These are phyloP conservation scores for Drosophila austrosaltans DNA, from an alignment of 2,888 invertebrate genomes.

Conservation along the genomic window DNA sequence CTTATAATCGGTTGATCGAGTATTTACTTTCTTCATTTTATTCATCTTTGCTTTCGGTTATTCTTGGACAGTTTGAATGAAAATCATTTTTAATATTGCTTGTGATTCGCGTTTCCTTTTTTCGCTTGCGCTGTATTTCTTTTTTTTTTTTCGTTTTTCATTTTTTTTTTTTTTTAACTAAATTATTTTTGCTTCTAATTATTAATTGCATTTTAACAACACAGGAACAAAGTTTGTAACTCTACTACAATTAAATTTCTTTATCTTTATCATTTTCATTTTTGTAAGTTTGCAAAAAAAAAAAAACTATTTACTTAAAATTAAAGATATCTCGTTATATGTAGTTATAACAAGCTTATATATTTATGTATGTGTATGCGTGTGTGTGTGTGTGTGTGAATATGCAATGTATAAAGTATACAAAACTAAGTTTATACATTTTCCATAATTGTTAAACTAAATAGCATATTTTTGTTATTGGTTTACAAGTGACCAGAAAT, in stretches of 20 bases:
- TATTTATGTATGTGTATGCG: conserved; percentile 14
- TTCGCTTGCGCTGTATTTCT: conserved; percentile 12
- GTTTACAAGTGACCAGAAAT: conserved; percentile 81
- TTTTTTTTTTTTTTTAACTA: conserved; percentile 34
- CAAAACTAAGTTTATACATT: conserved; percentile 32
- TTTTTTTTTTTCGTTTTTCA: conserved; percentile 22
- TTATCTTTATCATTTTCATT: conserved; percentile 16
- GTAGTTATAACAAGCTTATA: background rate
- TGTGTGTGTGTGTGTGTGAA: conserved; percentile 23
- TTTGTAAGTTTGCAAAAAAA: conserved; percentile 4
- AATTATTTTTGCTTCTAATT: conserved; percentile 20
- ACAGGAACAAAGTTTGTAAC: conserved; percentile 71
- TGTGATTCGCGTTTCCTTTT: conserved; percentile 17
- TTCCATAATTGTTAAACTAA: conserved; percentile 33
- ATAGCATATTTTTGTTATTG: conserved; percentile 70
- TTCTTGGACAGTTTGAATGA: conserved; percentile 14
- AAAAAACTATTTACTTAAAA: background rate
- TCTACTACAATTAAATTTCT: conserved; percentile 29
- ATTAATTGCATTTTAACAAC: conserved; percentile 64
- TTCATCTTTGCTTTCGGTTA: conserved; percentile 18
- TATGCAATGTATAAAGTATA: conserved; percentile 67
- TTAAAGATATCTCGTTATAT: background rate
- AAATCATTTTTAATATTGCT: conserved; percentile 13
- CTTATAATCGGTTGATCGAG: conserved; percentile 10
- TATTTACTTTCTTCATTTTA: conserved; percentile 13